Base-by-base conservation (phyloP, 2,113 vertebrate species). In the Naja naja region DNA sequence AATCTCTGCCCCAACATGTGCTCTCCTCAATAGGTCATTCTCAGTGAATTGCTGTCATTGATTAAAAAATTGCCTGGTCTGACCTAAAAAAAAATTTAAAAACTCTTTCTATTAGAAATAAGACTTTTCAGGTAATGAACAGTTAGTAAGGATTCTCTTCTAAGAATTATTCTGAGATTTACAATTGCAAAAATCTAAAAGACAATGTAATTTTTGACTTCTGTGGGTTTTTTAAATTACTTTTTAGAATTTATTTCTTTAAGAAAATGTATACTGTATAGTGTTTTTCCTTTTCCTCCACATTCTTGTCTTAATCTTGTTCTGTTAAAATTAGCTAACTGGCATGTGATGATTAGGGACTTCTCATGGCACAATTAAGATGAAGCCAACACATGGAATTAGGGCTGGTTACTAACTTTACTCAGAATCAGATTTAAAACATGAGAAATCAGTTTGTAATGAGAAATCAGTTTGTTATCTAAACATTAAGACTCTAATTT, bases 101-200 rank as follows among this genome's bases (percentile, higher is more conserved):
- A 2, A 10, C n/a, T 74, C 14, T 39, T 56, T 3, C 18, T 3
- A 1, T 5, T 52, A 39, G 49, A n/a, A 52, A 10, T 3, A 0
- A 45, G 25, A 25, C 12, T 60, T 85, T 3, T 94, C n/a, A 94
- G 8, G 0, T 54, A 1, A 34, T 52, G 53, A 55, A 2, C 0
- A 55, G 27, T 56, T 43, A 47, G 7, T 64, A 16, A 81, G 1
- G 45, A 20, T 87, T 60, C 14, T 27, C 11, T 52, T 7, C 4
- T 39, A 30, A 88, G 55, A 4, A 69, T 53, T 86, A 47, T 87
- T 27, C 27, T 60, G 54, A 86, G 20, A 18, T 39, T 34, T 81
- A 43, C 74, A 43, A 81, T 81, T 81, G 34, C 1, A 81, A 22
- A 39, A 81, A 39, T n/a, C 30, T 69, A 5, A 34, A 81, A 34